Evolutionary conservation across 1,140 invertebrate genomes (phyloP), one percentile per base, ranked within the genome.

Genomic region (Ericerus pela): DNA sequence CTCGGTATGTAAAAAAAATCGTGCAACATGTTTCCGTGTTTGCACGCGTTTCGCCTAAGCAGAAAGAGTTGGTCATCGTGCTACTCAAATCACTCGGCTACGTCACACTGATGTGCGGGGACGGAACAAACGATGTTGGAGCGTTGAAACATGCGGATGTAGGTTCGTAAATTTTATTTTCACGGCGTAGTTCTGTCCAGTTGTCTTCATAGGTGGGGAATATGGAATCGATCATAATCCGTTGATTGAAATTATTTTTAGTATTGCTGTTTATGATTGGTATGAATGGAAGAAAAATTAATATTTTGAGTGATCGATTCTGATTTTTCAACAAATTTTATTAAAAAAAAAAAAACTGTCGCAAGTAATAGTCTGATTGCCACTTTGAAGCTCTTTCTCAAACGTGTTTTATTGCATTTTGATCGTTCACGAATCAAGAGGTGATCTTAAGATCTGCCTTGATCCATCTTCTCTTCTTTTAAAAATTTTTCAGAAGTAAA

Each of bases 41-140:
- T 72, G 93, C 94, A 2, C 75, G 94, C 62, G 92, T 96, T 65
- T 88, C 88, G 12, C 94, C 94, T 1, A 96, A 96, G 66, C 93
- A 97, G 68, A 97, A 97, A 72, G 96, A 99, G 73, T 85, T 83
- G 68, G 86, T 97, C 1, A 86, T 99, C 33, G 85, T 89, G 1
- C 80, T 82, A 10, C 70, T 98, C 27, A 96, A 96, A 69, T 74
- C 79, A 27, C 67, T 92, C 1, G 96, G 96, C 20, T 95, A 80
- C 66, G 77, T 77, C 2, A 96, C 94, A 0, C 70, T 99, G 0
- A 99, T 99, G 96, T 99, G 96, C 70, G 96, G 96, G n/a, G 96
- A 99, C 76, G 96, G 96, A 58, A 99, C 96, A 1, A 99, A 99
- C 73, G 96, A 99, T 75, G 96, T 99, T 24, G 96, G 96, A n/a